These are phyloP conservation scores for Syrista parreyssii DNA, from an alignment of 2,888 invertebrate species.

Conservation along the genomic window DNA sequence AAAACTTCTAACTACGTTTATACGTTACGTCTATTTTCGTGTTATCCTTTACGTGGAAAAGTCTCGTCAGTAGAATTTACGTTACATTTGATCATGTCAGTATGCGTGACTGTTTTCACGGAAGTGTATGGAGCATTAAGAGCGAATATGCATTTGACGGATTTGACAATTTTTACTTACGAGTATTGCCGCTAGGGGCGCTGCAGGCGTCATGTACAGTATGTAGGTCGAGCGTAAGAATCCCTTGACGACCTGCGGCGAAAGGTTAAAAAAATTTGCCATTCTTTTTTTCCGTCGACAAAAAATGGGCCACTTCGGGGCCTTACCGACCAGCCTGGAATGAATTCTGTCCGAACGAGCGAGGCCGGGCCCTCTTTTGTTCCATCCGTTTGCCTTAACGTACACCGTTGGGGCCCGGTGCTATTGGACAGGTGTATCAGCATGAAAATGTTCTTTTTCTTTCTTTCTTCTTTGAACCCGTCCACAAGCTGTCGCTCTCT, in stretches of 20 bases:
- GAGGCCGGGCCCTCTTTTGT: background rate
- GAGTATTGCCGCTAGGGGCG: background rate
- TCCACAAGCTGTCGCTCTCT: conserved; percentile 46
- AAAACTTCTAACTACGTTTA: background rate
- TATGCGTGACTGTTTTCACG: background rate
- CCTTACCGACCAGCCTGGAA: background rate
- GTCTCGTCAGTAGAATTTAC: background rate
- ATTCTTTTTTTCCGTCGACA: background rate
- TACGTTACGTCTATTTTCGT: background rate
- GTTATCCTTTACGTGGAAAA: background rate
- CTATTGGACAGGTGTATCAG: conserved; percentile 43
- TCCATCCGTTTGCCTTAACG: background rate
- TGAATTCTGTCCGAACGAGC: background rate
- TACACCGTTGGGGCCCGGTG: conserved; percentile 27
- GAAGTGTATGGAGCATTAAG: background rate
- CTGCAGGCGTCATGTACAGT: background rate
- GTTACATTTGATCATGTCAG: background rate
- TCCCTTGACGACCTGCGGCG: background rate
- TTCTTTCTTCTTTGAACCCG: conserved; percentile 31
- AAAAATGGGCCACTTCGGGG: background rate
- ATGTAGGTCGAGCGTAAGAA: background rate
- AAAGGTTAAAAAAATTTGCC: background rate
- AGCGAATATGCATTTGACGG: background rate
- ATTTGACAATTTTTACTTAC: no score
- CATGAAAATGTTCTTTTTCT: conserved; percentile 33